Evolutionary conservation across 2,797 vertebrate species (phyloP).

Genomic region (Hoplostethus atlanticus): DNA sequence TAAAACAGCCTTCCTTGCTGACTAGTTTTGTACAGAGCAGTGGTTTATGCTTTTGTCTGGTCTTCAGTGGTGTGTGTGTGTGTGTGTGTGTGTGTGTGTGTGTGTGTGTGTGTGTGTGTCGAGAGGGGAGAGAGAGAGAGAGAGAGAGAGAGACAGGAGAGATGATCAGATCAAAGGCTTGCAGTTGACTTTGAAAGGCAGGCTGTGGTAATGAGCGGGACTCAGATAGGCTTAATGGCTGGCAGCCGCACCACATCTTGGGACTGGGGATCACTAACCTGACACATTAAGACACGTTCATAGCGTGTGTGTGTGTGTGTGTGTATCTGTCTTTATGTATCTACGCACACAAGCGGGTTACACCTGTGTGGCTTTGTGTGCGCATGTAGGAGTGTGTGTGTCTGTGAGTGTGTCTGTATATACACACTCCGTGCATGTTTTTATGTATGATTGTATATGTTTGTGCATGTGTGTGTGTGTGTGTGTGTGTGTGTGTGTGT

Average conservation of each 20-base stretch:
- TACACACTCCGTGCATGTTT: background rate
- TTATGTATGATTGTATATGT: too few relatives aligned
- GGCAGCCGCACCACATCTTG: slow-evolving; percentile 38
- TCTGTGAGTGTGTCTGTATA: background rate
- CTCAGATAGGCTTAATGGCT: slow-evolving; percentile 26
- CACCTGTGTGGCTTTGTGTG: background rate
- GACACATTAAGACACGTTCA: background rate
- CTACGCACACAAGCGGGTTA: too few relatives aligned
- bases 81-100: too few relatives aligned
- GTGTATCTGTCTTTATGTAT: background rate
- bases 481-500: slow-evolving; percentile 14
- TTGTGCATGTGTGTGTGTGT: slow-evolving; percentile 7
- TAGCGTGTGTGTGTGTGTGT: background rate
- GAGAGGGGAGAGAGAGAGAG: background rate
- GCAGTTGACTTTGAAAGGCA: slow-evolving; percentile 51
- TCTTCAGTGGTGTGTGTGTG: too few relatives aligned
- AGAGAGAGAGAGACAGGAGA: slow-evolving; percentile 16
- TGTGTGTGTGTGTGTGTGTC: too few relatives aligned
- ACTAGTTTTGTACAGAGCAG: background rate
- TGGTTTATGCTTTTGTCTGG: too few relatives aligned
- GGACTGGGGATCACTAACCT: slow-evolving; percentile 36
- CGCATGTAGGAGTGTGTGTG: background rate
- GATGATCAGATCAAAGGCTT: slow-evolving; percentile 58
- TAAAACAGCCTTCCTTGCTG: background rate
- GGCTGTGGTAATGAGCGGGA: slow-evolving; percentile 49